Conservation (phyloP, 2,113 vertebrate species). For the Vombatus ursinus region DNA sequence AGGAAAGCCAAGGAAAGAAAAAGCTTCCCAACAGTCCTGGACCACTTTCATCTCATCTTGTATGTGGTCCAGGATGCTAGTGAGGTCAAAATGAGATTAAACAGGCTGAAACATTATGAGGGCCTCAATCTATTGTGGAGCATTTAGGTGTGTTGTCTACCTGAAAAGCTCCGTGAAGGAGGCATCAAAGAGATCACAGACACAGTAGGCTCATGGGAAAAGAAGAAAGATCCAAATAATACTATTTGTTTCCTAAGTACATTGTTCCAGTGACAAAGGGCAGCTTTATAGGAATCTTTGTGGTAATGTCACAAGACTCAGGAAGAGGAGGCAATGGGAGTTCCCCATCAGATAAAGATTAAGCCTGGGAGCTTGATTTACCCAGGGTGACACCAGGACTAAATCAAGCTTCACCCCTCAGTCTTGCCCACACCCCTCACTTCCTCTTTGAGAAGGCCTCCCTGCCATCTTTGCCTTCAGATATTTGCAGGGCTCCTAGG, state of each 20-base stretch:
- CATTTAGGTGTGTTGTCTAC: constrained; percentile 44
- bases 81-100: constrained; percentile 52
- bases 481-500: not conserved
- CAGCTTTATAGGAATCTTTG: constrained; percentile 15
- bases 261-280: constrained; percentile 10
- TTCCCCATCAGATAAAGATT: not conserved
- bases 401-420: not conserved
- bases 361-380: not conserved
- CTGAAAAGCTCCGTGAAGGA: constrained; percentile 69
- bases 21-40: constrained; percentile 51
- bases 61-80: constrained; percentile 57
- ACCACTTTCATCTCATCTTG: constrained; percentile 63
- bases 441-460: not conserved
- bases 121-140: constrained; percentile 19
- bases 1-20: constrained; percentile 42
- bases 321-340: not conserved
- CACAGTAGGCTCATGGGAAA: constrained; percentile 57
- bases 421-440: not conserved
- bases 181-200: constrained; percentile 61
- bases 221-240: constrained; percentile 56
- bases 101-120: constrained; percentile 40
- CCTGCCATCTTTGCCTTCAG: not conserved
- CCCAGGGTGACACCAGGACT: not conserved
- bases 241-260: constrained; percentile 66
- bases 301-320: not conserved